These are phyloP conservation scores for Drosophila athabasca DNA, from an alignment of 1,140 invertebrate genomes.

Conservation along the genomic window DNA sequence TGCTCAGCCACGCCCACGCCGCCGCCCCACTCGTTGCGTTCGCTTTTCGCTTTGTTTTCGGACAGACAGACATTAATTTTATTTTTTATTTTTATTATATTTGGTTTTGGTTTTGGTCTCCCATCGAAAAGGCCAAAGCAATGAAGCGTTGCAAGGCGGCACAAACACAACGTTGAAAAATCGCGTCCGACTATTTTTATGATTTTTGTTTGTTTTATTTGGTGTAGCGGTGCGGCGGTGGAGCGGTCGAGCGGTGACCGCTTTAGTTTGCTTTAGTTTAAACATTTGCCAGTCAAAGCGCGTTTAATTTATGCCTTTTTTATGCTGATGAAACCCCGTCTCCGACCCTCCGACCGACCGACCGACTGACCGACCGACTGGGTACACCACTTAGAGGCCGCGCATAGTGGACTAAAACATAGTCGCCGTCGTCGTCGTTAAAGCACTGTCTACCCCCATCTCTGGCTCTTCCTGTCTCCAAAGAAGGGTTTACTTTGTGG, in stretches of 20 bases:
- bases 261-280: conserved; percentile 68
- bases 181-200: conserved; percentile 71
- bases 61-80: conserved; percentile 57
- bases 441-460: no score
- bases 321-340: conserved; percentile 71
- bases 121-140: conserved; percentile 28
- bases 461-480: no score
- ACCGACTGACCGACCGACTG: conserved; percentile 25
- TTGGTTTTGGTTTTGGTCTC: conserved; percentile 39
- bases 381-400: neutral
- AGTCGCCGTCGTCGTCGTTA: no score
- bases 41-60: conserved; percentile 20
- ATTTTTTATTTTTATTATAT: conserved; percentile 67
- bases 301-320: conserved; percentile 77
- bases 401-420: no score
- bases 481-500: no score
- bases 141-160: conserved; percentile 78
- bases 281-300: conserved; percentile 73
- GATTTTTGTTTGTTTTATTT: conserved; percentile 44
- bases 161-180: conserved; percentile 59
- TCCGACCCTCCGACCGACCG: neutral
- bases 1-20: conserved; percentile 40
- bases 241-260: conserved; percentile 16
- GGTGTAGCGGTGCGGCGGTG: conserved; percentile 13
- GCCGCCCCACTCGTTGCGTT: conserved; percentile 30